A percentile compares a stretch with the other conserved stretches of the same genome.
Conservation (phyloP, 2,888 invertebrate species). For the Nemotelus nigrinus region DNA sequence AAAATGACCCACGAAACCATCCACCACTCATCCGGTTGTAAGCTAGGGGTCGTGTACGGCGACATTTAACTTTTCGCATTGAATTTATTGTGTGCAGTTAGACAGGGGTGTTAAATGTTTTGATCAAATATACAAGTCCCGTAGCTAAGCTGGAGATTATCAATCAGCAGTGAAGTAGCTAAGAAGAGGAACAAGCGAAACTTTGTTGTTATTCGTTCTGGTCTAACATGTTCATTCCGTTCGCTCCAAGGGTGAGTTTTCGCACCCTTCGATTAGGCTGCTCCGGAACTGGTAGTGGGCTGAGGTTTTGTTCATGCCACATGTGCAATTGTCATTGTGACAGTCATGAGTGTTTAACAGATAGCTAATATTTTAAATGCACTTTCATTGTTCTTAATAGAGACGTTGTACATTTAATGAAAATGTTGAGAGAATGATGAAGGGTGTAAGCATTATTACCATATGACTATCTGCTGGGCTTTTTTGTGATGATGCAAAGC, state of each 20-base stretch:
- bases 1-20: conserved; percentile 17
- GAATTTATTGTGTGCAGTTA: not conserved
- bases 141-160: conserved; percentile 29
- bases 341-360: conserved; percentile 26
- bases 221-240: not conserved
- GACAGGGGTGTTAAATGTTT: conserved; percentile 43
- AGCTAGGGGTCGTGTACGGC: not conserved
- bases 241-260: not conserved
- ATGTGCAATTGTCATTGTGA: conserved; percentile 30
- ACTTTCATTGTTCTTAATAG: conserved; percentile 30
- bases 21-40: not conserved
- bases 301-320: conserved; percentile 6
- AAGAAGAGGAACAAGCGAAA: conserved; percentile 12
- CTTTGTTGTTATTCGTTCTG: not conserved
- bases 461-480: too few relatives aligned
- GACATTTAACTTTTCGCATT: conserved; percentile 15
- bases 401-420: conserved; percentile 28
- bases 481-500: too few relatives aligned
- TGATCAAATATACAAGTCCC: conserved; percentile 34
- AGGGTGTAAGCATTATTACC: too few relatives aligned
- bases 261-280: conserved; percentile 10
- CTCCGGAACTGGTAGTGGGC: not conserved
- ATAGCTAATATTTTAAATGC: conserved; percentile 37
- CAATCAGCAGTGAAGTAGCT: conserved; percentile 28
- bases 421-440: too few relatives aligned